Conservation (phyloP, 2,888 invertebrate genomes). For the Cheilosia soror region DNA sequence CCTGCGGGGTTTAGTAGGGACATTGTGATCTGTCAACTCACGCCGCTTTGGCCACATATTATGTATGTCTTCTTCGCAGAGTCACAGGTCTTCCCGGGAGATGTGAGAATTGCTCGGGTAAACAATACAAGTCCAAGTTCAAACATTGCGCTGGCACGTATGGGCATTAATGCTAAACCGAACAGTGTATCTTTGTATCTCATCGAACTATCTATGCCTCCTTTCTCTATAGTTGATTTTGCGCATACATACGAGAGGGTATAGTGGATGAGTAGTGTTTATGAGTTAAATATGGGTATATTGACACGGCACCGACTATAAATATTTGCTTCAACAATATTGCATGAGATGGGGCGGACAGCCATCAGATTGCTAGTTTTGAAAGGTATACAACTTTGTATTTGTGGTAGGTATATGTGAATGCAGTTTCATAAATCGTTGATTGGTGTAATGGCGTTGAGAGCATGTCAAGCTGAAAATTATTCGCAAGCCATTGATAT, state of each 20-base stretch:
- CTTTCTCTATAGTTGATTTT: slow-evolving; percentile 27
- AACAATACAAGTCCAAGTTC: slow-evolving; percentile 71
- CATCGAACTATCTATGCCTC: slow-evolving; percentile 29
- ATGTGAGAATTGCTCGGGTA: slow-evolving; percentile 48
- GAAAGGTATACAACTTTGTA: slow-evolving; percentile 20
- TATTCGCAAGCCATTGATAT: no score
- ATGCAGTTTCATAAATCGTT: no score
- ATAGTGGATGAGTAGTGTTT: slow-evolving; percentile 24
- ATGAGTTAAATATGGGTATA: slow-evolving; percentile 35
- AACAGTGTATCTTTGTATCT: not conserved
- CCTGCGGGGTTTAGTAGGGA: not conserved
- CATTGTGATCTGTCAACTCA: slow-evolving; percentile 34
- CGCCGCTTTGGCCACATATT: slow-evolving; percentile 20
- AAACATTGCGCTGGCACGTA: slow-evolving; percentile 65
- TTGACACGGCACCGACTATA: slow-evolving; percentile 28
- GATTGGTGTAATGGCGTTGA: no score
- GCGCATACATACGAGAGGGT: not conserved
- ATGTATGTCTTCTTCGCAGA: slow-evolving; percentile 21
- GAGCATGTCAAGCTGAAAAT: no score
- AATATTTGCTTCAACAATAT: slow-evolving; percentile 43
- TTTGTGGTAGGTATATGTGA: not conserved
- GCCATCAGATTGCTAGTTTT: slow-evolving; percentile 6
- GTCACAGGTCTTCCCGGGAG: not conserved
- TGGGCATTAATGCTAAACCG: slow-evolving; percentile 26
- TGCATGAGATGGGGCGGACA: slow-evolving; percentile 20